Base-by-base conservation (phyloP, 2,113 vertebrate species). In the Cygnus atratus region DNA sequence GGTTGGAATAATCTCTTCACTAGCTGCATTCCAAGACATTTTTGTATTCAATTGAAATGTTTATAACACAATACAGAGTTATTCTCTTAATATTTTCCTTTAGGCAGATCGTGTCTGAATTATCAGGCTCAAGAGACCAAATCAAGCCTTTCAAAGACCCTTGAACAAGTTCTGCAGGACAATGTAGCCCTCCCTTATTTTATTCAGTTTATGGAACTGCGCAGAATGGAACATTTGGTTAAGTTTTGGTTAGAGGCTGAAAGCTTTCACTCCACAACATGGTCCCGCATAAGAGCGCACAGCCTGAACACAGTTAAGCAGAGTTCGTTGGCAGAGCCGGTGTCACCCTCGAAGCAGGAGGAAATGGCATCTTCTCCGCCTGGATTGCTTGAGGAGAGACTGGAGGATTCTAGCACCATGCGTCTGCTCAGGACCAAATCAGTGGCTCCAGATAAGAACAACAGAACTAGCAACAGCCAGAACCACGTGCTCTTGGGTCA, bases 231-330 rank as follows among this genome's bases (percentile, higher is more conserved):
- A 90, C 99, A 99, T 96, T 97, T 99, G 96, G 99, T 99, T 28
- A 98, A 99, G 28, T 99, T 99, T 93, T 99, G 99, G 99, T 75
- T 99, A 90, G 99, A 99, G 96, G 99, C 99, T 1, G 99, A 99
- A 97, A 99, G 98, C 95, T 99, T 99, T 97, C 98, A 99, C 80
- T 98, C 99, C 68, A 98, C 98, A 26, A 99, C 99, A 33, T 99
- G 99, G 99, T 99, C 99, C 10, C 98, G 99, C 52, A 98, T 99
- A 58, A 97, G 99, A 97, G 99, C 99, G 2, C 99, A 99, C 89
- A 99, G 98, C 97, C 98, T 99, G 77, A 99, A 99, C 98, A 99
- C 99, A 4, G 99, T 99, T 67, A 99, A 99, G 96, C 99, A 99
- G 97, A 99, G 99, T 95, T 98, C 99, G 0, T 73, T 99, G 97